Evolutionary conservation across 2,113 vertebrate genomes (phyloP).

Genomic region (Actenoides hombroni): DNA sequence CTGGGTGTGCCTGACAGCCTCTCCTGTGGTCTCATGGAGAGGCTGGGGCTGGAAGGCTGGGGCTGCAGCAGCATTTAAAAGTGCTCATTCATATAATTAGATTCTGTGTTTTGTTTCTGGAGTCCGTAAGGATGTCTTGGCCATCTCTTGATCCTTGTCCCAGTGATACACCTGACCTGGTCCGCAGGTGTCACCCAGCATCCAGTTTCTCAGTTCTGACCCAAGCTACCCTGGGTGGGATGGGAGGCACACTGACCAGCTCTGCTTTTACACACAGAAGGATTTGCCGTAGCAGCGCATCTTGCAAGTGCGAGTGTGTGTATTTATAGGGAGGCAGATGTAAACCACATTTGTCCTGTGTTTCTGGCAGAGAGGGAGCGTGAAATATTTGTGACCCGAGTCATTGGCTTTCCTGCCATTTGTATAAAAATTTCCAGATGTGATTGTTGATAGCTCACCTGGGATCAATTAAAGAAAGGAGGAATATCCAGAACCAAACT

Average conservation of each 20-base stretch:
- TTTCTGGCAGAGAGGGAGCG: slow-evolving; percentile 70
- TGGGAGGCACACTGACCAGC: not conserved
- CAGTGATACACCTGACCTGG: not conserved
- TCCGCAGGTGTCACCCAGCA: not conserved
- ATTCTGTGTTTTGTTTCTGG: not conserved
- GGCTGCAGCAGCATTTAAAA: not conserved
- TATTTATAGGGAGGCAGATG: slow-evolving; percentile 67
- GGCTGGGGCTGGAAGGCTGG: not conserved
- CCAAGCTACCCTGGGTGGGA: rapidly evolving
- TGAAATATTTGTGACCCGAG: slow-evolving; percentile 74
- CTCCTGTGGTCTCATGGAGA: not conserved
- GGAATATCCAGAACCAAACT: slow-evolving; percentile 48
- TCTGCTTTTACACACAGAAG: not conserved
- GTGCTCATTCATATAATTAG: not conserved
- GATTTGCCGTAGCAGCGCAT: not conserved
- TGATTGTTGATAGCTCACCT: slow-evolving; percentile 67
- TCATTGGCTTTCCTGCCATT: slow-evolving; percentile 70
- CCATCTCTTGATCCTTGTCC: not conserved
- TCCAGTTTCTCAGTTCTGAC: not conserved
- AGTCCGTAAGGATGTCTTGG: not conserved
- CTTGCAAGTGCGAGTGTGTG: slow-evolving; percentile 5
- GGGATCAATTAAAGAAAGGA: slow-evolving; percentile 66
- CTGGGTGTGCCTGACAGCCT: not conserved
- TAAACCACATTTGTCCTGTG: slow-evolving; percentile 68
- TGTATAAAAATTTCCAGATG: slow-evolving; percentile 73